Base-by-base conservation (phyloP, 1,140 invertebrate genomes). In the Delia radicum region DNA sequence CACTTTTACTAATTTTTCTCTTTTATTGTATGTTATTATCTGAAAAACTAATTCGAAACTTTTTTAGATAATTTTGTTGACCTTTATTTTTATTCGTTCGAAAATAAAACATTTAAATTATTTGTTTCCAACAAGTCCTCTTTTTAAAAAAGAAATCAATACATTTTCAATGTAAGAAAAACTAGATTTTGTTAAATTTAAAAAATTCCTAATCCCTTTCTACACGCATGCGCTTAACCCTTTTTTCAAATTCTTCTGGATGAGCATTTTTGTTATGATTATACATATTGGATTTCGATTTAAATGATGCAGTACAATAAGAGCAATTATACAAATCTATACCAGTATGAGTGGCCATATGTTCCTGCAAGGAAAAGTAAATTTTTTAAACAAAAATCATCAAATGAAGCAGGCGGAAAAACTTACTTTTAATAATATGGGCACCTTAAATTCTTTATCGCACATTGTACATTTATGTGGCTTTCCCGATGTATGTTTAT, bases 271-370 rank as follows among this genome's bases (percentile, higher is more conserved):
- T 86, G 4, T 82, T 81, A 61, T 86, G 84, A 5, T 82, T 77
- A 77, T 84, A 81, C 84, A 85, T 84, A 28, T 85, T 86, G 2
- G 84, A 81, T 63, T 82, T 85, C 2, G 81, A 83, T 48, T 84
- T 85, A 73, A 85, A 85, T 2, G 83, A 83, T 74, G 80, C 79
- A 6, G 84, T 78, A 48, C 84, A 86, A 42, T 82, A 80, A 3
- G 81, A 78, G 72, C 84, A 86, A n/a, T 81, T 82, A 67, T 85
- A 86, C n/a, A 85, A 55, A 6, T 79, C 79, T 62, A 82, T 81
- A 1, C 84, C 84, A 0, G 80, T 84, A 21, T 86, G 84, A 6
- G 82, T 84, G 15, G 84, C 79, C 79, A 86, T 81, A 46, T 86
- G 85, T 63, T 86, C 85, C 82, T 86, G 24, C 37, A 79, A 48